phyloP scores from a whole-genome alignment of 2,888 invertebrate genomes.

The Epinotia bilunana region DNA sequence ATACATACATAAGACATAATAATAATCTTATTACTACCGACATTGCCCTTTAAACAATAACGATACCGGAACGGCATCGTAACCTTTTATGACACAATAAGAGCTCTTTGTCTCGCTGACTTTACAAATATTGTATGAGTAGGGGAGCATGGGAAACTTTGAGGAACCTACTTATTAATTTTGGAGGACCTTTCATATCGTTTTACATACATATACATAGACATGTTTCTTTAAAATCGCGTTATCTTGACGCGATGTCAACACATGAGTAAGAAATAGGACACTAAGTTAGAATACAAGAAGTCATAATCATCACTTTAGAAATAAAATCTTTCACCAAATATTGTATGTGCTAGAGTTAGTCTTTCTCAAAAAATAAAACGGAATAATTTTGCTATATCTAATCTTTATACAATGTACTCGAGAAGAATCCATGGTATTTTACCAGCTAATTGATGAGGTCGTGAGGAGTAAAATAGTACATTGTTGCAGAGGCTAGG shows the following conservation, averaged over 20 bases:
- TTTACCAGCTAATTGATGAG: too few species aligned
- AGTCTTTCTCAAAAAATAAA: too few species aligned
- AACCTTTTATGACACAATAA: slow-evolving; percentile 66
- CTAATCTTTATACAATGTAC: too few species aligned
- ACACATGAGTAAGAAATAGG: not conserved
- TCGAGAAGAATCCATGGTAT: too few species aligned
- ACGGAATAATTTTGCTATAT: too few species aligned
- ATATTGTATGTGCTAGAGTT: too few species aligned
- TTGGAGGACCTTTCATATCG: not conserved
- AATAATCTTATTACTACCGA: slow-evolving; percentile 47
- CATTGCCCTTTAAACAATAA: slow-evolving; percentile 63
- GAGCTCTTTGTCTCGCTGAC: slow-evolving; percentile 50
- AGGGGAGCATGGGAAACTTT: slow-evolving; percentile 15
- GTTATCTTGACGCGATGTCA: not conserved
- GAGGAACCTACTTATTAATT: slow-evolving; percentile 26
- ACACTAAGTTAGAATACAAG: too few species aligned
- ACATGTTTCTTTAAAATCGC: not conserved
- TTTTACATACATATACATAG: not conserved
- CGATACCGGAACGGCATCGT: slow-evolving; percentile 63
- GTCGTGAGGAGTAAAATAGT: too few species aligned
- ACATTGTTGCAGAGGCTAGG: too few species aligned
- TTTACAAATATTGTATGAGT: slow-evolving; percentile 44
- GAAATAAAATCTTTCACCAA: too few species aligned
- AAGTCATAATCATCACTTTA: too few species aligned
- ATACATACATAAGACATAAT: slow-evolving; percentile 32